phyloP scores from a whole-genome alignment of 2,888 invertebrate species.

The Piscicola geometra region DNA sequence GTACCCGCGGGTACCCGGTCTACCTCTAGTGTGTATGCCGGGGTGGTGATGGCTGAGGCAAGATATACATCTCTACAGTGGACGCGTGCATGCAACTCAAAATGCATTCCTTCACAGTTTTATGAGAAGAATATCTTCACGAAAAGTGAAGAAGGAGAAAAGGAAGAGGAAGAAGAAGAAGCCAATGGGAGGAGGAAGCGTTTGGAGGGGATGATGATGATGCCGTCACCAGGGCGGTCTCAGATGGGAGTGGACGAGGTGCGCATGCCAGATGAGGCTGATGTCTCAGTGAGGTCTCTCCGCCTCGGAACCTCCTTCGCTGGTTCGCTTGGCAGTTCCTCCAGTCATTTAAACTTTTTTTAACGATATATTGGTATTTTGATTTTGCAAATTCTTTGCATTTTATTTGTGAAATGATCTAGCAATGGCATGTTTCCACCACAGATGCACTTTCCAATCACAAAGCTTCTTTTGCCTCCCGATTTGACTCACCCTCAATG shows the following conservation, averaged over 20 bases:
- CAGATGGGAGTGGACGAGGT: background rate
- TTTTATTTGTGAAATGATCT: too few relatives aligned
- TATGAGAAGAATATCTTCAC: conserved; percentile 2
- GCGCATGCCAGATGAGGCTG: background rate
- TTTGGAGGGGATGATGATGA: background rate
- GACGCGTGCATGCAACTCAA: too few relatives aligned
- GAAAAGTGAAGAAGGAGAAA: background rate
- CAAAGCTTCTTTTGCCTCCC: background rate
- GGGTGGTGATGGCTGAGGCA: too few relatives aligned
- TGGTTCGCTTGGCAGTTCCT: background rate
- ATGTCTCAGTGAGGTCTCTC: background rate
- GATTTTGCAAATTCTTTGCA: too few relatives aligned
- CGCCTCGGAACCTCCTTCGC: background rate
- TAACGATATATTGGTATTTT: too few relatives aligned
- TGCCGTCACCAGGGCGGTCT: background rate
- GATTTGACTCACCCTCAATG: background rate
- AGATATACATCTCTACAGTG: too few relatives aligned
- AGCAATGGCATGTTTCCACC: too few relatives aligned
- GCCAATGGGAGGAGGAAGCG: background rate
- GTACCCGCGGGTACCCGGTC: too few relatives aligned
- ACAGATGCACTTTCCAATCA: background rate
- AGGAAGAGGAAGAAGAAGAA: background rate
- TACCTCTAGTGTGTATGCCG: too few relatives aligned
- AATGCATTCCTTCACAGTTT: background rate
- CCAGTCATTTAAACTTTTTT: too few relatives aligned